Base-by-base conservation (phyloP, 2,888 invertebrate genomes). In the Smittia aterrima region DNA sequence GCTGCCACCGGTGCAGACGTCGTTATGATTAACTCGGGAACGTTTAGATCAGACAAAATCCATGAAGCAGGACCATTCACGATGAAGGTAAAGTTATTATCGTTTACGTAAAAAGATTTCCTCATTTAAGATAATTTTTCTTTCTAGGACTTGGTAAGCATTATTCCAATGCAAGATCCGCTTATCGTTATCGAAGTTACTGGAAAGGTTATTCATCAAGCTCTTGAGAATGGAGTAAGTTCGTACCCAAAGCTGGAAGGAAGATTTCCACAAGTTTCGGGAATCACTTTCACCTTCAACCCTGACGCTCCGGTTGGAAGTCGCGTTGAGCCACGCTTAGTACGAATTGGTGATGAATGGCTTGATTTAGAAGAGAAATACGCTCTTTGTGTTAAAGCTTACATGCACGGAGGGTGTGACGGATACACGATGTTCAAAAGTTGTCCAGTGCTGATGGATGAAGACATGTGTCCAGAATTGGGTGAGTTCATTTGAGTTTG, bases 231-330 rank as follows among this genome's bases (percentile, higher is more conserved):
- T 80, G 87, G 92, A 0, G 95, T 96, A 25, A 89, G 88, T 76
- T 90, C 91, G 80, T 95, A 92, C 82, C 96, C 96, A 0, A 92
- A 91, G 78, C 82, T 95, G 24, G 95, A 95, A 81, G 95, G 95
- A 0, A 82, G 95, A 77, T 96, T 96, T 80, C 93, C 94, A 0
- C 95, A 95, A 85, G 87, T 87, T 41, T 89, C 93, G 0, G 92
- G 92, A 1, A 82, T 92, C 3, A 88, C 88, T 74, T 92, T 92
- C 82, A 91, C 89, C 0, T 92, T 92, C 81, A 89, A 92, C 82
- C 90, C 91, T 0, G 80, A 84, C 0, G 87, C 88, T 80, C 89
- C 90, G 0, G 81, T 89, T 0, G 93, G 93, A 0, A 81, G 87
- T 75, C 83, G 95, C 18, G 88, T 91, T 0, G 91, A 92, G 75